Evolutionary conservation across 2,797 vertebrate species (phyloP).

Genomic region (Lycodopsis pacificus): DNA sequence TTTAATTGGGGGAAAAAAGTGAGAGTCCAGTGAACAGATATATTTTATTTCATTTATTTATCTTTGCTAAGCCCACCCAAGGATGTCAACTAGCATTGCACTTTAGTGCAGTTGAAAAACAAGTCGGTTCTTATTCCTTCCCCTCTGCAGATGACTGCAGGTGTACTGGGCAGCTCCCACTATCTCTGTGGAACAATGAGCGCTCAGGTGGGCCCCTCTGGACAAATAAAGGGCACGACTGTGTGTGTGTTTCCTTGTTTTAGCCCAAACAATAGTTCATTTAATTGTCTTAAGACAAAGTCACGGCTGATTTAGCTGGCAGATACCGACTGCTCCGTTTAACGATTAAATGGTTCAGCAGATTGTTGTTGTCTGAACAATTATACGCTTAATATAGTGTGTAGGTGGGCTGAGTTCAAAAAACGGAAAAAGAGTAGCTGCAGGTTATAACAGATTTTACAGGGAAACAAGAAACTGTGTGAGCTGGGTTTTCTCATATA

Average conservation of each 20-base stretch:
- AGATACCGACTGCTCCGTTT: constrained; percentile 39
- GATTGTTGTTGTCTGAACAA: constrained; percentile 52
- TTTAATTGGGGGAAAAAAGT: not conserved
- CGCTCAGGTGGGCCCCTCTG: constrained; percentile 11
- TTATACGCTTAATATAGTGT: constrained; percentile 51
- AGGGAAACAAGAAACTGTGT: not conserved
- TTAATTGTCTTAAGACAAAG: constrained; percentile 50
- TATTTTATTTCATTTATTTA: not conserved
- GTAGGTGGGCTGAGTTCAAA: constrained; percentile 20
- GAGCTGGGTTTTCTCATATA: not conserved
- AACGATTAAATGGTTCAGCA: constrained; percentile 54
- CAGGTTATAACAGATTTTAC: constrained; percentile 4
- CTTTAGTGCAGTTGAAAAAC: too few species aligned
- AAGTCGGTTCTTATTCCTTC: fast-evolving
- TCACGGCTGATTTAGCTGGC: constrained; percentile 64
- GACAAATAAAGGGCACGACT: constrained; percentile 20
- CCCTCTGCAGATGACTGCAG: not conserved
- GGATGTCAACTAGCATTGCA: not conserved
- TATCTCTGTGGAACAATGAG: not conserved
- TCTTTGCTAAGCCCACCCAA: not conserved
- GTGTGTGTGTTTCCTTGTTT: constrained; percentile 31
- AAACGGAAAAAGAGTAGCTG: constrained; percentile 16
- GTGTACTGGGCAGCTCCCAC: constrained; percentile 3
- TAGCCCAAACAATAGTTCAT: constrained; percentile 34
- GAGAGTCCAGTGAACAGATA: not conserved